Evolutionary conservation across 2,888 invertebrate species (phyloP).

Genomic region (Ochropacha duplaris): DNA sequence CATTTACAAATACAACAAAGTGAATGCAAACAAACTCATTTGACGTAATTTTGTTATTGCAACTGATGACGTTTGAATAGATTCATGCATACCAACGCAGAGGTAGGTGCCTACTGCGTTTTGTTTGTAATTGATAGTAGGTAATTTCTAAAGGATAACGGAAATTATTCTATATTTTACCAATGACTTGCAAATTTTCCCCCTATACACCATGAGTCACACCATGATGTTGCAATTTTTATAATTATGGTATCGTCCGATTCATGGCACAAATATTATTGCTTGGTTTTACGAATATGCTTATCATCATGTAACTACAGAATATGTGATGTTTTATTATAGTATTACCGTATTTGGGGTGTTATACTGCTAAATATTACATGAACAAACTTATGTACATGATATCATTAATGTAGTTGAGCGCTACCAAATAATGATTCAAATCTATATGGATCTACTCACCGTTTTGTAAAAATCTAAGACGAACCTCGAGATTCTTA

Average conservation of each 20-base stretch:
- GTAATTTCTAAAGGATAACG: not conserved
- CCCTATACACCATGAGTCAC: not conserved
- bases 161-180: not conserved
- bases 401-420: not conserved
- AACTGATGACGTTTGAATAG: not conserved
- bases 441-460: constrained; percentile 14
- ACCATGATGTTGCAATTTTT: not conserved
- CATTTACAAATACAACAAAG: not conserved
- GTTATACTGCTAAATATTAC: not conserved
- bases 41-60: not conserved
- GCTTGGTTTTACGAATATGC: not conserved
- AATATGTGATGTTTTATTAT: not conserved
- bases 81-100: not conserved
- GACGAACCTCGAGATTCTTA: constrained; percentile 86
- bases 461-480: constrained; percentile 96
- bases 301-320: not conserved
- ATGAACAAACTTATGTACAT: not conserved
- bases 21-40: not conserved
- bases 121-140: not conserved
- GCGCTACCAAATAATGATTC: not conserved
- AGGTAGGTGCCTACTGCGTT: no score
- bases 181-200: not conserved
- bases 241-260: not conserved
- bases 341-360: not conserved
- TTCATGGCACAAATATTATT: not conserved